A percentile compares a stretch with the other conserved stretches of the same genome.
Conservation (phyloP, 2,888 invertebrate genomes). For the Dolichomitus sp. region DNA sequence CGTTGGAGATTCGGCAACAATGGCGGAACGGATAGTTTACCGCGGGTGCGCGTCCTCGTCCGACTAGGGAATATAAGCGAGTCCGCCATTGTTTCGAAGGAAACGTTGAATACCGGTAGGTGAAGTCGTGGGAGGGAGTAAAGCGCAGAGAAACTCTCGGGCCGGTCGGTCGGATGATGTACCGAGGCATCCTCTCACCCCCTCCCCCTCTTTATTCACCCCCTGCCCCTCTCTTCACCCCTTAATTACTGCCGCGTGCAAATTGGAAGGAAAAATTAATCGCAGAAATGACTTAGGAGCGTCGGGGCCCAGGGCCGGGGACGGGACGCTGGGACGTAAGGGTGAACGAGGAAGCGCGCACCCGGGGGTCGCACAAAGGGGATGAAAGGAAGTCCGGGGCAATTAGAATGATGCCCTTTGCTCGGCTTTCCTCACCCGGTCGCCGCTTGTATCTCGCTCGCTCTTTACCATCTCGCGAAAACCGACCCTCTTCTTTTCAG, state of each 20-base stretch:
- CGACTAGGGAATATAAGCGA: constrained; percentile 55
- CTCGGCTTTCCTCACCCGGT: constrained; percentile 71
- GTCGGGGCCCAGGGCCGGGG: constrained; percentile 46
- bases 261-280: constrained; percentile 87
- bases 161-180: constrained; percentile 65
- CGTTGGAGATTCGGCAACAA: constrained; percentile 52
- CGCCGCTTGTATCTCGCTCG: constrained; percentile 48
- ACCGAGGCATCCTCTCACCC: constrained; percentile 58
- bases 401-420: constrained; percentile 86
- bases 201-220: constrained; percentile 49
- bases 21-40: constrained; percentile 61
- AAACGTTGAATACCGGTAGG: constrained; percentile 65
- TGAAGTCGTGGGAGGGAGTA: constrained; percentile 26
- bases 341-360: constrained; percentile 83
- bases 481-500: constrained; percentile 50
- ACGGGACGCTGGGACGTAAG: constrained; percentile 57
- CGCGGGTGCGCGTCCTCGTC: constrained; percentile 25
- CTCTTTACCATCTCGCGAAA: constrained; percentile 71
- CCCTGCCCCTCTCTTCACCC: constrained; percentile 80
- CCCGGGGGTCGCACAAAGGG: constrained; percentile 84
- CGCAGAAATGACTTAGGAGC: constrained; percentile 86
- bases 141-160: constrained; percentile 41
- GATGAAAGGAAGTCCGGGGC: constrained; percentile 86
- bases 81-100: constrained; percentile 83
- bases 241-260: constrained; percentile 87